Conservation (phyloP, 1,140 invertebrate genomes). For the Diabrotica virgifera region DNA sequence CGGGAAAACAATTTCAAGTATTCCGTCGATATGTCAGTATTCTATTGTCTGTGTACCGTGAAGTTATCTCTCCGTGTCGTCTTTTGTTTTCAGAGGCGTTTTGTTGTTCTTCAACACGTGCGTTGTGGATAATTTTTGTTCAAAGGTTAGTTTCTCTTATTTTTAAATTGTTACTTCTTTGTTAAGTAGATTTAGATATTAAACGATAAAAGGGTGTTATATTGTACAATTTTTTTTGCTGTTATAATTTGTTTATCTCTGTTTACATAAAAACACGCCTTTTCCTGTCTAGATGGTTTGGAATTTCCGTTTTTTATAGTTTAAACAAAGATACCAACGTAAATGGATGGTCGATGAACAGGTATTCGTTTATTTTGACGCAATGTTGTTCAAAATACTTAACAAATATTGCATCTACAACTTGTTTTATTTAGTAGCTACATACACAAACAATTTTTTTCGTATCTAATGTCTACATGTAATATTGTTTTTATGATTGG, state of each 20-base stretch:
- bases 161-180: not conserved
- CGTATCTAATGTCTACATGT: too few relatives aligned
- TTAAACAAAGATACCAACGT: not conserved
- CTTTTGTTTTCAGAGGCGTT: constrained; percentile 12
- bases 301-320: constrained; percentile 14
- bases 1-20: constrained; percentile 11
- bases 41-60: constrained; percentile 8
- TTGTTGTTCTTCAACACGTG: constrained; percentile 13
- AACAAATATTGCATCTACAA: too few relatives aligned
- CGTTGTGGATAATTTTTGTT: constrained; percentile 1
- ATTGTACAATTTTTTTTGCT: too few relatives aligned
- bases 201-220: too few relatives aligned
- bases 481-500: too few relatives aligned
- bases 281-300: constrained; percentile 16
- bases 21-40: constrained; percentile 20
- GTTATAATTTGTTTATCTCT: constrained; percentile 9
- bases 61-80: constrained; percentile 4
- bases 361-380: too few relatives aligned
- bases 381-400: too few relatives aligned
- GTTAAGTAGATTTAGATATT: too few relatives aligned
- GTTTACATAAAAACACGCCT: constrained; percentile 15
- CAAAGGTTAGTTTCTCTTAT: constrained; percentile 7
- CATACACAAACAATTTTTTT: too few relatives aligned
- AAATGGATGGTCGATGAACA: too few relatives aligned
- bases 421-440: too few relatives aligned